Evolutionary conservation across 2,113 vertebrate species (phyloP), one percentile per base, ranked within the genome.

Genomic region (Entelurus aequoreus): DNA sequence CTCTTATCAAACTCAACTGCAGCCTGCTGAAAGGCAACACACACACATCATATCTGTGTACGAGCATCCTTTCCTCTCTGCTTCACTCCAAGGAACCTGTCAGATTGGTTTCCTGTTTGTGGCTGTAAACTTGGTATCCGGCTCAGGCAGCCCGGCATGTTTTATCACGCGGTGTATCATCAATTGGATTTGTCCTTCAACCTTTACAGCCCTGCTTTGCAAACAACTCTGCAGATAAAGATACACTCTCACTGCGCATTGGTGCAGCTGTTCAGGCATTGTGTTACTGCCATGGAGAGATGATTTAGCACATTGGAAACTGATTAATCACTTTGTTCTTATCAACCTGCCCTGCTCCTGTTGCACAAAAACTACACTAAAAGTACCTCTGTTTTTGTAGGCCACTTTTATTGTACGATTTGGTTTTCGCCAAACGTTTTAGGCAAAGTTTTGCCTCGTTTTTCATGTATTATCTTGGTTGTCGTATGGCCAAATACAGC

Each of bases 1-100:
- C 57, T 73, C 59, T 70, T 70, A 75, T 80, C 68, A 70, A 75
- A 69, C 57, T 28, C 58, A 68, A 68, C 69, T 75, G 69, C 55
- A 67, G 42, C 71, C 62, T 70, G 47, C 56, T 70, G 42, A 72
- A 62, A 80, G 38, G 37, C 15, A 53, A 59, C 13, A 62, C 13
- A 28, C 60, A 63, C 58, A 55, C 62, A 46, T 4, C 62, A 61
- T 52, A 48, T 16, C 8, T n/a, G 47, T 37, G 14, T 48, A 49
- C 10, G 46, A 69, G 57, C 46, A 63, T 66, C 47, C 56, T 46
- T 12, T 54, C 42, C 53, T 58, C 42, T 36, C 35, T 60, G 71
- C 53, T 77, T 13, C 14, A 52, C 62, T 74, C 36, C 53, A 5
- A 69, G 3, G 59, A 79, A 73, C 21, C 50, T 53, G 40, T 56